A percentile compares a stretch with the other conserved stretches of the same genome.
Evolutionary conservation across 1,140 invertebrate genomes (phyloP).

Genomic region (Hyposmocoma kahamanoa): DNA sequence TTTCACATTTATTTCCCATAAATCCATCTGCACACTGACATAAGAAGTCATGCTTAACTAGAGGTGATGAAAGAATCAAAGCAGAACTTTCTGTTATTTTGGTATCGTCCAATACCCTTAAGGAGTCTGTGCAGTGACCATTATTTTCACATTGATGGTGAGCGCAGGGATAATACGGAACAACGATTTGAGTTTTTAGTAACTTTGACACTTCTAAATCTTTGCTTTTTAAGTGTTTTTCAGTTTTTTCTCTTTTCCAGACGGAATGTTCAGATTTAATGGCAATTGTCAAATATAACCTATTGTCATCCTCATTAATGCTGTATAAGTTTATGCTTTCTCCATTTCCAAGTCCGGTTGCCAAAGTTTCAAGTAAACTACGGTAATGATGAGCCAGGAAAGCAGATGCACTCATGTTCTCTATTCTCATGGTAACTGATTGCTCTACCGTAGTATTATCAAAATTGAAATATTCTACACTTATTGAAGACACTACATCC

Average conservation of each 20-base stretch:
- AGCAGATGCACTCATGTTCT: constrained; percentile 80
- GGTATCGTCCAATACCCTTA: constrained; percentile 80
- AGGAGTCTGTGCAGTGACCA: constrained; percentile 82
- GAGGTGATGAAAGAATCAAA: constrained; percentile 86
- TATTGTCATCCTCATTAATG: constrained; percentile 78
- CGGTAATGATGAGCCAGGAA: constrained; percentile 86
- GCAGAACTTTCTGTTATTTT: constrained; percentile 84
- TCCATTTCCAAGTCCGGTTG: constrained; percentile 76
- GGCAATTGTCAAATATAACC: constrained; percentile 83
- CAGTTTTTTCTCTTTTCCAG: constrained; percentile 76
- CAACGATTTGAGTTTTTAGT: constrained; percentile 71
- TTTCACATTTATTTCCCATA: constrained; percentile 85
- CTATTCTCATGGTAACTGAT: constrained; percentile 84
- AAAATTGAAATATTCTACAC: constrained; percentile 86
- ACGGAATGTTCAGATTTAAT: constrained; percentile 75
- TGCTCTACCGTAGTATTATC: constrained; percentile 88
- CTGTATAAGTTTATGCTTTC: constrained; percentile 83
- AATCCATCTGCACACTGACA: constrained; percentile 89
- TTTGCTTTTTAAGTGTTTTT: constrained; percentile 78
- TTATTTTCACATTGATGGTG: constrained; percentile 82
- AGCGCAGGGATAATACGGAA: constrained; percentile 85
- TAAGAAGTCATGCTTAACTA: constrained; percentile 82
- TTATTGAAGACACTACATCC: constrained; percentile 88
- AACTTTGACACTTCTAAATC: constrained; percentile 77
- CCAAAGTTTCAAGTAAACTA: constrained; percentile 81